A percentile compares a stretch with the other conserved stretches of the same genome.
Conservation (phyloP, 2,888 invertebrate species). For the Sylvicola cinctus region DNA sequence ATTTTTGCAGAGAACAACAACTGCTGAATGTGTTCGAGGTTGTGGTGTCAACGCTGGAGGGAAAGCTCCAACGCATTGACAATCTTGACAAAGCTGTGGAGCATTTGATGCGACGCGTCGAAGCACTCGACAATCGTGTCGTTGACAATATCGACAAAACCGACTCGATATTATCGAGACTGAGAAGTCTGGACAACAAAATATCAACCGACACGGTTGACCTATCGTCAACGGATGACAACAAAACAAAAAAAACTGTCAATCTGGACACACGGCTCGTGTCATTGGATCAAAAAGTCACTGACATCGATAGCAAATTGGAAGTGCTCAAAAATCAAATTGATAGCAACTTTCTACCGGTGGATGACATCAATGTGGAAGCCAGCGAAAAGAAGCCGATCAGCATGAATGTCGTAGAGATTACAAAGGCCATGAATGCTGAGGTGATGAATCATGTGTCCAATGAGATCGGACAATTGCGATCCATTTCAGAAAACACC, state of each 20-base stretch:
- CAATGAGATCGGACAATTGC: conserved; percentile 59
- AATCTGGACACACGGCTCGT: conserved; percentile 43
- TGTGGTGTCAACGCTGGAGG: conserved; percentile 71
- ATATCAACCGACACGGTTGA: conserved; percentile 33
- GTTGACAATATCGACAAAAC: conserved; percentile 71
- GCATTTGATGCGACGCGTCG: conserved; percentile 66
- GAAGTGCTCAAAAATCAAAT: conserved; percentile 61
- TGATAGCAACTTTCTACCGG: conserved; percentile 59
- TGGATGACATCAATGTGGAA: conserved; percentile 68
- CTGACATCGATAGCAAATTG: conserved; percentile 60
- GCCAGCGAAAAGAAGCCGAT: conserved; percentile 74
- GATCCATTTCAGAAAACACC: conserved; percentile 53
- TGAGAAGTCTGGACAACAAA: conserved; percentile 53
- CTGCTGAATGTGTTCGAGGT: conserved; percentile 77
- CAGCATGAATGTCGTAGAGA: conserved; percentile 63
- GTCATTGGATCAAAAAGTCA: conserved; percentile 62
- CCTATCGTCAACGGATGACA: conserved; percentile 12
- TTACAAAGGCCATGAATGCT: conserved; percentile 61
- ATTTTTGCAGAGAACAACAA: conserved; percentile 62
- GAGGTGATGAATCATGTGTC: conserved; percentile 63
- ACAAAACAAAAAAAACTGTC: conserved; percentile 16
- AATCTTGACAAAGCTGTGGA: conserved; percentile 75
- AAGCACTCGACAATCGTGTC: conserved; percentile 58
- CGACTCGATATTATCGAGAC: conserved; percentile 58
- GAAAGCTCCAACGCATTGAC: conserved; percentile 70